Percentiles rank a stretch among this genome's conserved stretches.
phyloP scores from a whole-genome alignment of 2,113 vertebrate genomes.

The Colaptes auratus region DNA sequence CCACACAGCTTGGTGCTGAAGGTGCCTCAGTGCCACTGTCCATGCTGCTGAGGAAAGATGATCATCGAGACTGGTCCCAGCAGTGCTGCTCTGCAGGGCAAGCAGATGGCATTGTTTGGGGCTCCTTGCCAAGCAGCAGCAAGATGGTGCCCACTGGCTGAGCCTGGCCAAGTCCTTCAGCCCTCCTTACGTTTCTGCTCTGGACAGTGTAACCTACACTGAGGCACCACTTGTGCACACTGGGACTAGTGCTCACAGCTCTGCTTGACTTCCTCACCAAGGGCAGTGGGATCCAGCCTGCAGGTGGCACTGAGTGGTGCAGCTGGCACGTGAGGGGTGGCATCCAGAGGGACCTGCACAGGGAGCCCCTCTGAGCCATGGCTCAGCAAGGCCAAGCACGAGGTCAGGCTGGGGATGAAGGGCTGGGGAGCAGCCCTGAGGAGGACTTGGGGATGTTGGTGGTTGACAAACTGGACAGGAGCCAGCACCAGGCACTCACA shows the following conservation, averaged over 20 bases:
- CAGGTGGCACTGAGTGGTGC: background rate
- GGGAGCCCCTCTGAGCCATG: background rate
- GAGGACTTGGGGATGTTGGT: background rate
- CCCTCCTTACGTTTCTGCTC: background rate
- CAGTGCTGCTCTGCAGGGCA: too few species aligned
- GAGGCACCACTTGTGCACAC: background rate
- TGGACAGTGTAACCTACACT: background rate
- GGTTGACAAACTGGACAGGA: background rate
- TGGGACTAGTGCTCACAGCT: background rate
- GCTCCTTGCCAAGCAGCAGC: background rate
- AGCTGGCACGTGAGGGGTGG: rapidly evolving
- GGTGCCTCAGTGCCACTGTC: too few species aligned
- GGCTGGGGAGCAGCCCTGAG: background rate
- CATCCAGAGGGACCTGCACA: background rate
- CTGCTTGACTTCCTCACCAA: background rate
- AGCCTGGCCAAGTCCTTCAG: background rate
- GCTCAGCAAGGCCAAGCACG: background rate
- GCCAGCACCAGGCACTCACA: background rate
- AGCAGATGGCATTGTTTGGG: background rate
- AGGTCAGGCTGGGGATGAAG: too few species aligned
- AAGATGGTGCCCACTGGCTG: background rate
- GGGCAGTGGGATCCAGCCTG: background rate
- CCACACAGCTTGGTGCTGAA: background rate
- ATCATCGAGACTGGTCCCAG: too few species aligned
- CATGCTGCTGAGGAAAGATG: too few species aligned